Percentiles rank a stretch among this genome's conserved stretches.
Evolutionary conservation across 2,888 invertebrate genomes (phyloP).

Genomic region (Dysmachus trigonus): DNA sequence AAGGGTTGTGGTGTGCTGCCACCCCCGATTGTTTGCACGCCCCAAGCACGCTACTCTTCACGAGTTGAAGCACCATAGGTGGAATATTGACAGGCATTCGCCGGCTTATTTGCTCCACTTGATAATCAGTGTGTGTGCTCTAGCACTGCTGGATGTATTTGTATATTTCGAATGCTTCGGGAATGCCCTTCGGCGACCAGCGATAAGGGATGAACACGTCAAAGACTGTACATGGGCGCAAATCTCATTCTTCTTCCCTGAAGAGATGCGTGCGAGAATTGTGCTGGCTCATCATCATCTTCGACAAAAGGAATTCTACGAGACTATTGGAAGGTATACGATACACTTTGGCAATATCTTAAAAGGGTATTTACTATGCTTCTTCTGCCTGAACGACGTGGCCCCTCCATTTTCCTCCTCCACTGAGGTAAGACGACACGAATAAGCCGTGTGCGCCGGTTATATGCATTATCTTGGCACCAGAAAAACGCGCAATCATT

Average conservation of each 20-base stretch:
- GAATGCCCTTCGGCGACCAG: neutral
- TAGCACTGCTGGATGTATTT: neutral
- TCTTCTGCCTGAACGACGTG: neutral
- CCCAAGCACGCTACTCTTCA: neutral
- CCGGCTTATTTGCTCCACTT: neutral
- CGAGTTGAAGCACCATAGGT: neutral
- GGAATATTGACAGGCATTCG: neutral
- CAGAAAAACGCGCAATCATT: neutral
- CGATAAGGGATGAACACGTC: neutral
- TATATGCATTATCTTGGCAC: neutral
- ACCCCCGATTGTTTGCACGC: neutral
- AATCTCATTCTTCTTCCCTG: neutral
- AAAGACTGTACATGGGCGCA: neutral
- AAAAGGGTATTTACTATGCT: neutral
- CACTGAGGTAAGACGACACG: neutral
- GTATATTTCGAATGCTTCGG: neutral
- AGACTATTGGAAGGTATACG: neutral
- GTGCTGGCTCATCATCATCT: neutral
- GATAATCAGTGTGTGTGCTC: neutral
- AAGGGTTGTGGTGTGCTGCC: neutral
- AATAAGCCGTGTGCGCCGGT: neutral
- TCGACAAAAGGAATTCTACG: neutral
- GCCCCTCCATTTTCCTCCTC: neutral
- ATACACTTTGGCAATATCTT: neutral
- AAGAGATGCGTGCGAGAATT: neutral